Base-by-base conservation (phyloP, 2,113 vertebrate species). In the Chitala chitala region DNA sequence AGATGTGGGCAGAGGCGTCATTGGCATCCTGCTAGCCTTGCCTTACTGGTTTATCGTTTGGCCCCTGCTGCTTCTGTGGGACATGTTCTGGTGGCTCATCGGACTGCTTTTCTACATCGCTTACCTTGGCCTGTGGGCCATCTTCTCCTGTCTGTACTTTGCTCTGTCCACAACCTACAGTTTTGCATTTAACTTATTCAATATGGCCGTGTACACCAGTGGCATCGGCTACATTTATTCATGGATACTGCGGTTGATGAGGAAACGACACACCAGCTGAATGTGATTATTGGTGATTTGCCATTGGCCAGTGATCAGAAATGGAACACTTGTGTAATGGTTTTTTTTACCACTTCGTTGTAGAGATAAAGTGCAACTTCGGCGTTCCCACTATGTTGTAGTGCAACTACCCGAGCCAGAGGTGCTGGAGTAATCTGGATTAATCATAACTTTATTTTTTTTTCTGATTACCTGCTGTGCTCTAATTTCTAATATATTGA, bases 141-240 rank as follows among this genome's bases (percentile, higher is more conserved):
- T 50, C 22, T 46, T 26, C 40, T 72, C 26, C 40, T 31, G 50
- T 33, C 53, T 71, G 12, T 40, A 13, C 20, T 53, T 20, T 1
- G 20, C n/a, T 17, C 5, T 72, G 24, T 22, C 5, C 24, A 31
- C 9, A 8, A 17, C 12, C 15, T 58, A 13, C 36, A 15, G 46
- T n/a, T 29, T n/a, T n/a, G 17, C 61, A 46, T 24, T 72, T 48
- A 46, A 31, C 38, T 72, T 72, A 46, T 72, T 72, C 33, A 46
- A 72, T 40, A 7, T 44, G 24, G 13, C 55, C 9, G 38, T 72
- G 5, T 59, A 72, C 36, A 31, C 29, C 24, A 46, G 71, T 17
- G 55, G 55, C 13, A 29, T 72, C 17, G 4, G 5, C 15, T 31
- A 26, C 17, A 54, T 71, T 48, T 71, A 33, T 8, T 71, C 10